Evolutionary conservation across 2,797 vertebrate species (phyloP).

Genomic region (Gallirallus australis): DNA sequence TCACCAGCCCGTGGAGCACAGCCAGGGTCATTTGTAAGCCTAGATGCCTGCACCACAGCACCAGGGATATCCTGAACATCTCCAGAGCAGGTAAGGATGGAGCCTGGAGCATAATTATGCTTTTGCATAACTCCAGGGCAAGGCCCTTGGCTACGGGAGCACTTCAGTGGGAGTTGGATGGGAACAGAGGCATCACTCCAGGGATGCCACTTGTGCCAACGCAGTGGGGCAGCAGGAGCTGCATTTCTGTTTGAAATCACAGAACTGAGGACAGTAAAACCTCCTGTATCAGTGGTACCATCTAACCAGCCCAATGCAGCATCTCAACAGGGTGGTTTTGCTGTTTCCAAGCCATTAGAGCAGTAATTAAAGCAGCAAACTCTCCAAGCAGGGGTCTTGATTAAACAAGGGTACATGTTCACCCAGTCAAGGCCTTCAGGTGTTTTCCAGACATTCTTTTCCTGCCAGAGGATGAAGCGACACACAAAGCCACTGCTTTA

Average conservation of each 20-base stretch:
- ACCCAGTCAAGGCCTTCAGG: constrained; percentile 29
- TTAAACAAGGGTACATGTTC: not conserved
- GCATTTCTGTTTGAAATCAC: not conserved
- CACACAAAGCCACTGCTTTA: constrained; percentile 37
- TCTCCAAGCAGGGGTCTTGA: constrained; percentile 32
- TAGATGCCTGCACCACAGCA: not conserved
- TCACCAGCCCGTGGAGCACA: not conserved
- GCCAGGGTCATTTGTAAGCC: constrained; percentile 22
- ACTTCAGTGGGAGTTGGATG: not conserved
- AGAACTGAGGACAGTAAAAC: not conserved
- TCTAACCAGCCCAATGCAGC: not conserved
- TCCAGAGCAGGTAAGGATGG: not conserved
- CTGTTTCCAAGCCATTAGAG: constrained; percentile 39
- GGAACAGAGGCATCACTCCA: not conserved
- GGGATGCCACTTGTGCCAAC: not conserved
- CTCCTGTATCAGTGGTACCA: not conserved
- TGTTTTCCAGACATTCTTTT: constrained; percentile 4
- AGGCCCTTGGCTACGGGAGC: not conserved
- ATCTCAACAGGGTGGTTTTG: not conserved
- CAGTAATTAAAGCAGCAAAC: constrained; percentile 56
- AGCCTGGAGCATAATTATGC: not conserved
- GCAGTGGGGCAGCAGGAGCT: not conserved
- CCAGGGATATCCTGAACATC: not conserved
- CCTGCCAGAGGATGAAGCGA: constrained; percentile 25
- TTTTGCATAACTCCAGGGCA: not conserved